These are phyloP conservation scores for Branchellion lobata DNA, from an alignment of 2,888 invertebrate species.

Conservation along the genomic window DNA sequence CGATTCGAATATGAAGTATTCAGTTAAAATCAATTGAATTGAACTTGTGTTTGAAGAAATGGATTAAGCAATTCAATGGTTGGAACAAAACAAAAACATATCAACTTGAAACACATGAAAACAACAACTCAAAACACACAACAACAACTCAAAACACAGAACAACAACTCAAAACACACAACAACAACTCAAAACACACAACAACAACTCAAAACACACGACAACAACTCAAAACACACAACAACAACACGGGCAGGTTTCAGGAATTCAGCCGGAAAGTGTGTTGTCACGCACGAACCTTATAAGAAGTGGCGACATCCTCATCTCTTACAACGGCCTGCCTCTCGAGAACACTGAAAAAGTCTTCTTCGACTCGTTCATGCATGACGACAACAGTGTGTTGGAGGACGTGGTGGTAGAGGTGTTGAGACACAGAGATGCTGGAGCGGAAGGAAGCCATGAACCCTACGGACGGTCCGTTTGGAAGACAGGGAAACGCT, in stretches of 20 bases:
- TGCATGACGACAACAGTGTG: conserved; percentile 75
- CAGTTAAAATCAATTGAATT: no score
- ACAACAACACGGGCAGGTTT: conserved; percentile 57
- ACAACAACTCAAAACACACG: not conserved
- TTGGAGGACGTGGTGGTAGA: conserved; percentile 75
- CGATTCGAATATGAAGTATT: no score
- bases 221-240: not conserved
- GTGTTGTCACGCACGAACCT: conserved; percentile 72
- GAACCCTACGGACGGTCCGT: not conserved
- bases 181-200: not conserved
- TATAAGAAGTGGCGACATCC: conserved; percentile 81
- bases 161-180: not conserved
- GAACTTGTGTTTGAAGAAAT: no score
- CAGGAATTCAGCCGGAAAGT: conserved; percentile 56
- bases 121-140: no score
- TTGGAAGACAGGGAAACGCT: not conserved
- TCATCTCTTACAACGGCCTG: conserved; percentile 80
- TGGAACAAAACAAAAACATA: no score
- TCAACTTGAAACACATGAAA: no score
- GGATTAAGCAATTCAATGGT: no score
- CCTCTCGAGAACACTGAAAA: conserved; percentile 80
- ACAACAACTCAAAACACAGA: not conserved
- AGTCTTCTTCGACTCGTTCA: conserved; percentile 79
- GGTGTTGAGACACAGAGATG: conserved; percentile 63
- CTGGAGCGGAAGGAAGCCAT: not conserved